These are phyloP conservation scores for Xanthorhoe designata DNA, from an alignment of 2,888 invertebrate species.

Conservation along the genomic window DNA sequence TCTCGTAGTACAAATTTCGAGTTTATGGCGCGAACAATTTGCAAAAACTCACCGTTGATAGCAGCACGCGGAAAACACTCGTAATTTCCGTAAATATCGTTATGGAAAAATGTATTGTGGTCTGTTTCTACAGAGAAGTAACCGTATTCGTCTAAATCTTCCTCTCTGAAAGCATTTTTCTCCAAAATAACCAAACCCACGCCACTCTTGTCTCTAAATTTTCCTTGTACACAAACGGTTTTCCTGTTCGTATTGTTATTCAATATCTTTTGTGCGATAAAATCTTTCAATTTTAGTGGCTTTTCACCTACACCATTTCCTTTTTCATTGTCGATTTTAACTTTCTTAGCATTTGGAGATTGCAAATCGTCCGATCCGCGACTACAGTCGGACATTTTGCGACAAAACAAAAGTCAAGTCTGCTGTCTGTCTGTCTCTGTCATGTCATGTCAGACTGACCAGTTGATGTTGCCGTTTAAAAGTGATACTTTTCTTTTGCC, in stretches of 20 bases:
- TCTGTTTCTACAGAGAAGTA: conserved; percentile 87
- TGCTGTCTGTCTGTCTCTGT: no score
- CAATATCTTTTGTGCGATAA: conserved; percentile 88
- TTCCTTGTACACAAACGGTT: conserved; percentile 89
- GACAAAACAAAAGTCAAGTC: conserved; percentile 24
- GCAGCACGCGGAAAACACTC: conserved; percentile 87
- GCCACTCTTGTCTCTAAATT: conserved; percentile 86
- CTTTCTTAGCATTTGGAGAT: conserved; percentile 72
- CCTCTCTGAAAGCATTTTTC: conserved; percentile 91
- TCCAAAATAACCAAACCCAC: conserved; percentile 91
- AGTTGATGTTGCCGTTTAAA: conserved; percentile 56
- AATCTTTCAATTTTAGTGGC: conserved; percentile 86
- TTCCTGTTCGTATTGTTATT: conserved; percentile 91
- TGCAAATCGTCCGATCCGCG: conserved; percentile 64
- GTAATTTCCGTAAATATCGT: conserved; percentile 95
- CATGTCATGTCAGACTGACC: no score
- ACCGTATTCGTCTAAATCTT: conserved; percentile 81
- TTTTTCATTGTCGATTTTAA: conserved; percentile 72
- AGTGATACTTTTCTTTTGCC: conserved; percentile 23
- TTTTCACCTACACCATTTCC: conserved; percentile 64
- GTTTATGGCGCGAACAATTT: conserved; percentile 38
- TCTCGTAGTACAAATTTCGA: conserved; percentile 48
- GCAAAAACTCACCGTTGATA: conserved; percentile 86
- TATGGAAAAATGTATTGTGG: conserved; percentile 88
- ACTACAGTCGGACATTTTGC: conserved; percentile 80